phyloP scores from a whole-genome alignment of 2,888 invertebrate genomes.

The Atethmia centrago region DNA sequence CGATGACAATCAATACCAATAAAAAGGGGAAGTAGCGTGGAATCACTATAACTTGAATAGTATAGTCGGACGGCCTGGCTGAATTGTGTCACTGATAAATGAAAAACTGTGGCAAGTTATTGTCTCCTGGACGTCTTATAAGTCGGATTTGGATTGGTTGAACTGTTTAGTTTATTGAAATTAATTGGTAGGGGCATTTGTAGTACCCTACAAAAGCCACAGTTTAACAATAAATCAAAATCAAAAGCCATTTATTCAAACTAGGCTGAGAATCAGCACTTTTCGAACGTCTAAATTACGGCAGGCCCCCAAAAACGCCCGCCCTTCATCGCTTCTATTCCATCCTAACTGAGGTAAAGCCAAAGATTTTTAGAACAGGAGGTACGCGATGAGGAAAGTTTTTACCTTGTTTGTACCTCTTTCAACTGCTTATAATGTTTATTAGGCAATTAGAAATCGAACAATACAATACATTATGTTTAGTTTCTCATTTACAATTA shows the following conservation, averaged over 20 bases:
- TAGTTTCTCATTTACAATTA: conserved; percentile 45
- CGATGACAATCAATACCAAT: neutral
- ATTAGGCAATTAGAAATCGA: neutral
- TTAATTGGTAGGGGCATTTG: too few species aligned
- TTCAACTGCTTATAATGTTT: neutral
- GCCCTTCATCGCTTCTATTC: too few species aligned
- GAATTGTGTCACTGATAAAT: neutral
- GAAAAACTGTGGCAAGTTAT: neutral
- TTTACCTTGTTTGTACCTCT: too few species aligned
- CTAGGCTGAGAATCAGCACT: too few species aligned
- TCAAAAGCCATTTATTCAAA: too few species aligned
- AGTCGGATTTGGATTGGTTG: neutral
- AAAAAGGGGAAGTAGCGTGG: too few species aligned
- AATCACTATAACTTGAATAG: neutral
- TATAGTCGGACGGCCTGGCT: neutral
- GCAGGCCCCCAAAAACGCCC: too few species aligned
- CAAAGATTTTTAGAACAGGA: neutral
- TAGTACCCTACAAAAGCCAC: too few species aligned
- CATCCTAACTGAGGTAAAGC: neutral
- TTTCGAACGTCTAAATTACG: too few species aligned
- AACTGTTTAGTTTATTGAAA: too few species aligned
- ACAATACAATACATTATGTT: neutral
- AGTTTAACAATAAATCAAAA: neutral
- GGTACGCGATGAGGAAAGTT: too few species aligned
- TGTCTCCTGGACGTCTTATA: neutral